phyloP scores from a whole-genome alignment of 35 echinoderm and acorn worm genomes.

The Ophiothrix spiculata region DNA sequence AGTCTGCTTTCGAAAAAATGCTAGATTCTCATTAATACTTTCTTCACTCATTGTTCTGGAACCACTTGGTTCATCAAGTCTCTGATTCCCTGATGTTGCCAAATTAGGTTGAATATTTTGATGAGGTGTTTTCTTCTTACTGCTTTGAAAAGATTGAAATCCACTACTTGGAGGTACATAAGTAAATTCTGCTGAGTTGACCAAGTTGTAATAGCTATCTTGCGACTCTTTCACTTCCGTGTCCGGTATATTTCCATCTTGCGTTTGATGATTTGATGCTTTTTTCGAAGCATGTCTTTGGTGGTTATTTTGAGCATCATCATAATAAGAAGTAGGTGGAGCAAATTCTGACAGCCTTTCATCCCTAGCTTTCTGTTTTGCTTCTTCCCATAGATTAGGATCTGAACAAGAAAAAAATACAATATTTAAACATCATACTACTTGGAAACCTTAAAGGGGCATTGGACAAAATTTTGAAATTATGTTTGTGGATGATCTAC shows the following conservation, averaged over 20 bases:
- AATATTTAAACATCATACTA: no score
- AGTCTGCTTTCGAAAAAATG: conserved; percentile 38
- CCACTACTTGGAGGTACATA: not conserved
- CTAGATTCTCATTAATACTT: conserved; percentile 17
- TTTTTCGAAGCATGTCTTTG: not conserved
- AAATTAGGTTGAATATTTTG: not conserved
- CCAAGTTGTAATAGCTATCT: no score
- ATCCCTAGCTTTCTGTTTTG: conserved; percentile 40
- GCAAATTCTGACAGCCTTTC: conserved; percentile 76
- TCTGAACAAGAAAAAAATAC: conserved; percentile 36
- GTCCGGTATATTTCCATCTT: no score
- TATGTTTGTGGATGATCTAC: no score
- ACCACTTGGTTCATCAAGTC: no score
- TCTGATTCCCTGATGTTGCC: not conserved
- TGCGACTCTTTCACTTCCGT: no score
- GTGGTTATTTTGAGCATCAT: not conserved
- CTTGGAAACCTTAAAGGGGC: no score
- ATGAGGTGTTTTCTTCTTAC: not conserved
- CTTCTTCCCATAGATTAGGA: conserved; percentile 51
- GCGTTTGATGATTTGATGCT: conserved; percentile 4
- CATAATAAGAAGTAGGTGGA: conserved; percentile 48
- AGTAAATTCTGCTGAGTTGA: not conserved
- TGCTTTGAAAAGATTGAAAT: not conserved
- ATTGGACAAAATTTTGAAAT: no score
- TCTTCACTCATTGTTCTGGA: not conserved